phyloP scores from a whole-genome alignment of 2,797 vertebrate genomes.

The Gobio occitaniae region DNA sequence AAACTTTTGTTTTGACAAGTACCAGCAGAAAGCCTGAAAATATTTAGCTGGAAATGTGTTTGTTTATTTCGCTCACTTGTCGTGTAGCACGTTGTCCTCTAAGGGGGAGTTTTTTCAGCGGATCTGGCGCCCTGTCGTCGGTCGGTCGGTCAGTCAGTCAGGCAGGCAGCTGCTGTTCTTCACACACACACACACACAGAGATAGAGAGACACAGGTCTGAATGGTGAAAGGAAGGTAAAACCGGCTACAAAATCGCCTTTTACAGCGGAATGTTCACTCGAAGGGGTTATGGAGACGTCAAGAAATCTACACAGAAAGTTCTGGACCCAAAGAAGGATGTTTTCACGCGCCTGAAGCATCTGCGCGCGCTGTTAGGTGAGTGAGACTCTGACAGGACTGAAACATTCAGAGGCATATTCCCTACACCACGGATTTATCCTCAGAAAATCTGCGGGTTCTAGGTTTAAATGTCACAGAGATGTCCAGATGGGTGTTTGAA shows the following conservation, averaged over 20 bases:
- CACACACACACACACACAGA: conserved; percentile 74
- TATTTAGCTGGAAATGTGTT: not conserved
- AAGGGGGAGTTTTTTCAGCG: not conserved
- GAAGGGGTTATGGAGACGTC: conserved; percentile 94
- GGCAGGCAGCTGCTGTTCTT: conserved; percentile 36
- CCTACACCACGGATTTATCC: not conserved
- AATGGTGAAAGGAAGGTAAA: conserved; percentile 77
- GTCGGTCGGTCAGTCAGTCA: conserved; percentile 29
- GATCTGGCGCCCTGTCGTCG: conserved; percentile 44
- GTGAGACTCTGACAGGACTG: conserved; percentile 61
- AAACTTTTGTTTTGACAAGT: not conserved
- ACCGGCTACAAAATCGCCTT: conserved; percentile 74
- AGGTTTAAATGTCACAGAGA: not conserved
- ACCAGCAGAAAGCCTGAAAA: not conserved
- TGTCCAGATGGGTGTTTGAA: not conserved
- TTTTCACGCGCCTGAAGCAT: conserved; percentile 94
- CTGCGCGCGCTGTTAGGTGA: conserved; percentile 95
- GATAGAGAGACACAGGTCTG: conserved; percentile 68
- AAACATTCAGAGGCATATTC: not conserved
- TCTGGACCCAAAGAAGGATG: conserved; percentile 98
- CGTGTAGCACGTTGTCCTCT: not conserved
- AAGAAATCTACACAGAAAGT: conserved; percentile 99
- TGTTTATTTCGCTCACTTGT: not conserved
- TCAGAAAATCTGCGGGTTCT: not conserved
- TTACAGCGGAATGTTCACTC: conserved; percentile 93